phyloP scores from a whole-genome alignment of 2,888 invertebrate species.

The Sinelater perroti region DNA sequence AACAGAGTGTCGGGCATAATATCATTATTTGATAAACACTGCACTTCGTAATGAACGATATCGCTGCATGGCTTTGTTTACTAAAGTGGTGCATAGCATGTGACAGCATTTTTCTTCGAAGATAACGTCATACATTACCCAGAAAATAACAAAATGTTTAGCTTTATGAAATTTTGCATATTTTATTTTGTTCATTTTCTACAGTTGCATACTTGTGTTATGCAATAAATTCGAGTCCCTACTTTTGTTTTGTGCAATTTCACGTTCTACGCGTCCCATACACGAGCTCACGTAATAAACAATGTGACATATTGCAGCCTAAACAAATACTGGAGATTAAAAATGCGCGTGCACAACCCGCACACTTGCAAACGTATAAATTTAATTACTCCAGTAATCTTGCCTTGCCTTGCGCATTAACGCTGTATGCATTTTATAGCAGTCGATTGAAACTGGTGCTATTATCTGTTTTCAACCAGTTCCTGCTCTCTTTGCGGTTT shows the following conservation, averaged over 20 bases:
- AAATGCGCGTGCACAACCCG: neutral
- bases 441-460: neutral
- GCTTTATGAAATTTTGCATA: constrained; percentile 10
- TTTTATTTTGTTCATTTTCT: constrained; percentile 12
- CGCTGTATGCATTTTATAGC: neutral
- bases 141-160: constrained; percentile 10
- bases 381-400: constrained; percentile 7
- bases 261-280: constrained; percentile 6
- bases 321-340: constrained; percentile 10
- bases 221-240: constrained; percentile 5
- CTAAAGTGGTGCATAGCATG: neutral
- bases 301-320: constrained; percentile 5
- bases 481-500: neutral
- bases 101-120: neutral
- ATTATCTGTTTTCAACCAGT: neutral
- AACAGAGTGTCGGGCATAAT: neutral
- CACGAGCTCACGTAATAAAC: constrained; percentile 8
- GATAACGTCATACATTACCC: neutral
- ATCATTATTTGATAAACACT: constrained; percentile 1
- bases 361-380: constrained; percentile 3
- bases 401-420: neutral
- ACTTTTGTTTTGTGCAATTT: constrained; percentile 9
- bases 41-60: constrained; percentile 5
- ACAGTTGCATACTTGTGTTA: constrained; percentile 14
- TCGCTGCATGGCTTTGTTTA: neutral